A percentile compares a stretch with the other conserved stretches of the same genome.
phyloP scores from a whole-genome alignment of 2,113 vertebrate genomes.

The Etia nguti region DNA sequence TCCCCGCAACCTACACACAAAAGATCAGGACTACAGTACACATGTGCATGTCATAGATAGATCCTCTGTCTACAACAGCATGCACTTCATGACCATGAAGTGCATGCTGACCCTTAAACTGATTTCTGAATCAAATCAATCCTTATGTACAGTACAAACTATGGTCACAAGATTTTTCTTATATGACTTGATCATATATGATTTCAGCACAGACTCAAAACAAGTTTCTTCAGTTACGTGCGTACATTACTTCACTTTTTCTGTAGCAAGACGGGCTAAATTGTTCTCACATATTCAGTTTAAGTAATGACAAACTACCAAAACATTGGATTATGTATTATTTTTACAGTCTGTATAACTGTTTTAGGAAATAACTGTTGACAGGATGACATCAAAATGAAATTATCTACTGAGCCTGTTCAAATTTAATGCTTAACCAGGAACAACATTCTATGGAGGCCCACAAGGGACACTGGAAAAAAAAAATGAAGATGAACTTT shows the following conservation, averaged over 20 bases:
- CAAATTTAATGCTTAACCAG: neutral
- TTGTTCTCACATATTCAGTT: neutral
- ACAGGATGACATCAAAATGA: neutral
- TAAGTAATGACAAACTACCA: neutral
- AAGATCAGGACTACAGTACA: neutral
- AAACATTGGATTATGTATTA: neutral
- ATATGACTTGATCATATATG: neutral
- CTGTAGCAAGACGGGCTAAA: neutral
- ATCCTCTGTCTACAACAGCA: neutral
- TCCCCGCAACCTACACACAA: neutral
- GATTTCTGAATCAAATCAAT: constrained; percentile 41
- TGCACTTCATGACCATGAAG: neutral
- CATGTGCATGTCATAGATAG: neutral
- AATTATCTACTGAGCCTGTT: neutral
- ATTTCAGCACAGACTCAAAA: neutral
- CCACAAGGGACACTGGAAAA: too few relatives aligned
- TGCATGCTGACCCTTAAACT: neutral
- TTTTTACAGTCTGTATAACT: neutral
- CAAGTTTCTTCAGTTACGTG: neutral
- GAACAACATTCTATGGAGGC: neutral
- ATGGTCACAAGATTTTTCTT: neutral
- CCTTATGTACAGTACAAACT: neutral
- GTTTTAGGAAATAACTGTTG: neutral
- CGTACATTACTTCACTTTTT: neutral
- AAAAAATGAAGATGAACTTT: too few relatives aligned